Evolutionary conservation across 2,113 vertebrate genomes (phyloP), one percentile per base, ranked within the genome.

Genomic region (Picathartes gymnocephalus): DNA sequence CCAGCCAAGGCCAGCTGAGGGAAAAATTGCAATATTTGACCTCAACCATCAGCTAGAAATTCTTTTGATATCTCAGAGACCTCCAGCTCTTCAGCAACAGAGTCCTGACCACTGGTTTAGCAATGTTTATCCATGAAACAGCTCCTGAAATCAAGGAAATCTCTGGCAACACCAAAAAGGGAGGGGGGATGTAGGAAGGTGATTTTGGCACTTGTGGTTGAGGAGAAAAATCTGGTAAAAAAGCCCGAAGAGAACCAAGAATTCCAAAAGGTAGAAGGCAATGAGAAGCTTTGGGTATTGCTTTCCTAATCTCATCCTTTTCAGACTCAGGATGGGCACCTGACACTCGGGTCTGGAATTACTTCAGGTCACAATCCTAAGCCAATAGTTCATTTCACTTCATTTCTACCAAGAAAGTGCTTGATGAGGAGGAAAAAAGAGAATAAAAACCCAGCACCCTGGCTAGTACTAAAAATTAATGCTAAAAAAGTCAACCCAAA

Each of bases 221-320:
- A 50, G 47, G 60, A 86, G 10, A 23, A 48, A 51, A 86, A 28
- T 15, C 24, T 48, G 21, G 31, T 30, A 8, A 47, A 65, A 0
- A 0, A 57, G 24, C 19, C 48, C 40, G 39, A 45, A 47, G 13
- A 76, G 28, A 84, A 10, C 2, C 3, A 8, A 42, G 2, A 9
- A 22, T 23, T 48, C 11, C 47, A 48, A 48, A 21, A 47, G 35
- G 13, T 15, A 21, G 33, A 60, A 68, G 31, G 54, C 44, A 68
- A 20, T 0, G 17, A 47, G n/a, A 44, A 65, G 15, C 33, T 56
- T 57, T 18, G 30, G 0, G 1, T 22, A 2, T 27, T 50, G 5
- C 28, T 39, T 80, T 47, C 31, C 72, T 60, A 5, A 61, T 25
- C 74, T 42, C 60, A 17, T 45, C 3, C 1, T 30, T 73, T 66